Evolutionary conservation across 2,797 vertebrate species (phyloP), one percentile per base, ranked within the genome.

Genomic region (Lophura swinhoii): DNA sequence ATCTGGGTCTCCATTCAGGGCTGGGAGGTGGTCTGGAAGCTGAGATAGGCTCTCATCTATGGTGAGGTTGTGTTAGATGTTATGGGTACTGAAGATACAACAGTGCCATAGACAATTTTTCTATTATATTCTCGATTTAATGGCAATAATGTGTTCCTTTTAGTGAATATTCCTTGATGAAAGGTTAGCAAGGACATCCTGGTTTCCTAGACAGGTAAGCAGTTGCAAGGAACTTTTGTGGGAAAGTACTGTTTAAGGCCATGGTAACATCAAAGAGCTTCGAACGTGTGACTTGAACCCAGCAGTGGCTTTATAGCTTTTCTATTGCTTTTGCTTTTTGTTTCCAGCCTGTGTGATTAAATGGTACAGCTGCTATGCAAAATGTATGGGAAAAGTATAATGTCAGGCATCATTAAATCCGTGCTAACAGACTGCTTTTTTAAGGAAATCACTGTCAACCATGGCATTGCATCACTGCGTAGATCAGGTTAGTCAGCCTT

Each of bases 11-110:
- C 69, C n/a, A 60, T 66, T 22, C 67, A 37, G 70, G 64, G 37
- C 0, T 55, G 49, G 7, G 16, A 14, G 39, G 20, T 78, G 56
- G 41, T 41, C 41, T 86, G 49, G 8, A 16, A 12, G 39, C 21
- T 87, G 88, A 43, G 64, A 6, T 12, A 66, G 12, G 2, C 4
- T 35, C 74, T 60, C 31, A 13, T 81, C 35, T 56, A 2, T 1
- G 4, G 73, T 43, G 28, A 66, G 15, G 14, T 24, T 0, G 0
- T 21, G 15, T 6, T 7, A 56, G 41, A 13, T 8, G 44, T 41
- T 41, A 12, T 12, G 55, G 14, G 7, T 62, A 62, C 44, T 68
- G 49, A 62, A 46, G 39, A 1, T 29, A 20, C 49, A 86, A 24
- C 17, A 4, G 15, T 17, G 15, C 28, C n/a, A 22, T 6, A 43